phyloP scores from a whole-genome alignment of 2,113 vertebrate species.

The Chionodraco myersi region DNA sequence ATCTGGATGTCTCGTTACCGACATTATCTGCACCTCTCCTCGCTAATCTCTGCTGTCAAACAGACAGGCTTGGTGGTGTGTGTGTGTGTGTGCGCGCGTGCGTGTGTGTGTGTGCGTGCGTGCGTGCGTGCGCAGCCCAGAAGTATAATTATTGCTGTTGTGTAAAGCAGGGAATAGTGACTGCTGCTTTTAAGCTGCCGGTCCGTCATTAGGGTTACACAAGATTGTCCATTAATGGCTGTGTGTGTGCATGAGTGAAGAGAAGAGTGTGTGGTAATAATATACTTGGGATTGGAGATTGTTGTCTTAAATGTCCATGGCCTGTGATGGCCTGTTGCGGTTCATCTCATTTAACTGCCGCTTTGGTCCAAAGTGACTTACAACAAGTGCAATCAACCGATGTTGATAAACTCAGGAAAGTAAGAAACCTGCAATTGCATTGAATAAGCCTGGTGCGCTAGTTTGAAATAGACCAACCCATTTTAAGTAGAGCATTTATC shows the following conservation, averaged over 20 bases:
- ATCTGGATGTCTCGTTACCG: constrained; percentile 75
- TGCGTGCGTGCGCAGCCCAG: constrained; percentile 10
- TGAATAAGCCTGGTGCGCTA: too few species aligned
- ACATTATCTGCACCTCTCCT: constrained; percentile 74
- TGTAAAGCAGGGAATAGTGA: constrained; percentile 64
- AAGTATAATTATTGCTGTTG: constrained; percentile 69
- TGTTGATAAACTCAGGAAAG: too few species aligned
- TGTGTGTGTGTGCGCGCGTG: constrained; percentile 7
- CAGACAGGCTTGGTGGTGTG: constrained; percentile 30
- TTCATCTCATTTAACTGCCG: too few species aligned
- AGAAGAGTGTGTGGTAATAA: neutral
- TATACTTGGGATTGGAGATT: constrained; percentile 4
- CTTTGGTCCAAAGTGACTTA: too few species aligned
- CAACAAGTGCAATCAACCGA: too few species aligned
- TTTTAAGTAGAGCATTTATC: too few species aligned
- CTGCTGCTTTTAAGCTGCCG: constrained; percentile 56
- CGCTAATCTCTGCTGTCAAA: constrained; percentile 75
- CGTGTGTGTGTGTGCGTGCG: constrained; percentile 19
- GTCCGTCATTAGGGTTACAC: constrained; percentile 64
- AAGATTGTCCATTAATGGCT: constrained; percentile 52
- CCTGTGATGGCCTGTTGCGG: neutral
- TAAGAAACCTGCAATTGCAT: too few species aligned
- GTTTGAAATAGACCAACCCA: too few species aligned
- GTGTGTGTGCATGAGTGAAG: constrained; percentile 7
- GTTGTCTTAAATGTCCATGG: constrained; percentile 8